Evolutionary conservation across 2,797 vertebrate genomes (phyloP).

Genomic region (Falco biarmicus): DNA sequence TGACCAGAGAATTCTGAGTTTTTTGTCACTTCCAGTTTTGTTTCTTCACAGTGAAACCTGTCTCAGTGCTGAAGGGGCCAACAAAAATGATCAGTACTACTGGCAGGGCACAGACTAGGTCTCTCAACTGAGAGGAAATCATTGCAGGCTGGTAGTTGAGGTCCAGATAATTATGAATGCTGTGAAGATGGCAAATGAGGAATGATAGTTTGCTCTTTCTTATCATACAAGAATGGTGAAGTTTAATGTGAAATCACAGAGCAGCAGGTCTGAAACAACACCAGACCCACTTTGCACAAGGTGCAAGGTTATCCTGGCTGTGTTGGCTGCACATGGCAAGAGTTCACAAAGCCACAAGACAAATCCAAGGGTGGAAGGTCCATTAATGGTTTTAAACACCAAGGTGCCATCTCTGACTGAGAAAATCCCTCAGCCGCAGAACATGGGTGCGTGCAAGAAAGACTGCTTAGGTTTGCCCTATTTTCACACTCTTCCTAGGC

Average conservation of each 20-base stretch:
- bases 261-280: not conserved
- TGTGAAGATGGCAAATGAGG: not conserved
- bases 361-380: not conserved
- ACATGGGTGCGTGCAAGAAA: not conserved
- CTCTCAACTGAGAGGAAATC: not conserved
- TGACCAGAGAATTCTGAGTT: not conserved
- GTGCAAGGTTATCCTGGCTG: not conserved
- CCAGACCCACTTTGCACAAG: not conserved
- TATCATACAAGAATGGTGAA: not conserved
- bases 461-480: not conserved
- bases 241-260: not conserved
- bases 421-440: not conserved
- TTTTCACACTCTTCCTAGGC: not conserved
- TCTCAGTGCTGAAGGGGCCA: not conserved
- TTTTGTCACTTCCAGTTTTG: not conserved
- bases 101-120: not conserved
- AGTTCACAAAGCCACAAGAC: not conserved
- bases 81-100: not conserved
- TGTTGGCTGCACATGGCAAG: not conserved
- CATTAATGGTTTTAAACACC: not conserved
- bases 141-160: fast-evolving
- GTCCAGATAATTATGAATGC: not conserved
- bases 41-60: not conserved
- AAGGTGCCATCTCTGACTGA: not conserved
- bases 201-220: not conserved